These are phyloP conservation scores for Heliocidaris erythrogramma DNA, from an alignment of 35 echinoderm and acorn worm species.

Conservation along the genomic window DNA sequence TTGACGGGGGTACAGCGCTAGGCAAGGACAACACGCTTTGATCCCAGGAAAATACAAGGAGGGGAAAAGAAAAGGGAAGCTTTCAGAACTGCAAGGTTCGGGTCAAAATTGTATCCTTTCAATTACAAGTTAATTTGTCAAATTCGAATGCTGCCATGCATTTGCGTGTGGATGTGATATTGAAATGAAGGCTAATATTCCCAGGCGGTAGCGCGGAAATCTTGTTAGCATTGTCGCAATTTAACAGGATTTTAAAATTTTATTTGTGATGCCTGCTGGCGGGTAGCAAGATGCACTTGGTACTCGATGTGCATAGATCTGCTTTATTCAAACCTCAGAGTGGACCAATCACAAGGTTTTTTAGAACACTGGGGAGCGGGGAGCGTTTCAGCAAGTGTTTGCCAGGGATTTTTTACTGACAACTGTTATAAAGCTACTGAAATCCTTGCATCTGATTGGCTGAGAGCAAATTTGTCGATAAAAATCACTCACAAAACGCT, in stretches of 20 bases:
- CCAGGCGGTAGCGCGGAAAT: neutral
- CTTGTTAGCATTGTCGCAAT: neutral
- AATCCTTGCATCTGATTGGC: no score
- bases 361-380: no score
- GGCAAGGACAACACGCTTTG: neutral
- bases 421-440: no score
- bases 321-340: no score
- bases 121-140: constrained; percentile 12
- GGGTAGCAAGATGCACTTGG: neutral
- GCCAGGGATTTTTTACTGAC: no score
- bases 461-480: no score
- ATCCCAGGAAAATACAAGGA: neutral
- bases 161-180: neutral
- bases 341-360: no score
- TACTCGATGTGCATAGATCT: neutral
- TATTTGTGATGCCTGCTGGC: neutral
- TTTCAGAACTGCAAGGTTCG: neutral
- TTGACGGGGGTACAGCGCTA: neutral
- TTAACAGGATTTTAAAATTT: neutral
- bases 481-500: no score
- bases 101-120: neutral
- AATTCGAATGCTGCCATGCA: neutral
- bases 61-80: neutral
- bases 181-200: neutral
- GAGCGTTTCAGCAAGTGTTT: no score